Evolutionary conservation across 2,797 vertebrate species (phyloP).

Genomic region (Columba guinea): DNA sequence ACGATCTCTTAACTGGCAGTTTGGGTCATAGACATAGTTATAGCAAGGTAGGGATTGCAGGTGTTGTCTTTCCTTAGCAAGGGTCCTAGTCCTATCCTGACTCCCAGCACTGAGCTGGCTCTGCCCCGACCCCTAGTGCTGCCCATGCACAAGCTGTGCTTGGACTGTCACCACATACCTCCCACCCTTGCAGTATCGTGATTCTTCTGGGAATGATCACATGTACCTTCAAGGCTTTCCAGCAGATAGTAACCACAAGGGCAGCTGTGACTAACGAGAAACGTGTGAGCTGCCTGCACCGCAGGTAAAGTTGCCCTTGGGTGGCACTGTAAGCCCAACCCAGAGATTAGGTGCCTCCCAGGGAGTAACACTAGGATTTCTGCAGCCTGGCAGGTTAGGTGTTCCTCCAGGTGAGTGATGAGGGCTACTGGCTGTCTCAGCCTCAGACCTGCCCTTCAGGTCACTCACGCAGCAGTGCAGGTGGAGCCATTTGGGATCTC

Average conservation of each 20-base stretch:
- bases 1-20: neutral
- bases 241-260: neutral
- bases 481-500: neutral
- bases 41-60: neutral
- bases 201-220: neutral
- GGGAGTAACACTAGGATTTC: neutral
- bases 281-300: neutral
- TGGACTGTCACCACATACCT: neutral
- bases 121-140: neutral
- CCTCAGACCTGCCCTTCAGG: neutral
- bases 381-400: neutral
- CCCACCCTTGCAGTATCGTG: rapidly evolving
- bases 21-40: neutral
- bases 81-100: neutral
- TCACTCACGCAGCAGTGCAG: rapidly evolving
- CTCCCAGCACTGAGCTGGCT: too few species aligned
- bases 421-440: neutral
- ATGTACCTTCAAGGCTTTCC: neutral
- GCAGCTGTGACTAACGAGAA: neutral
- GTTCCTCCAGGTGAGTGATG: neutral
- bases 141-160: rapidly evolving
- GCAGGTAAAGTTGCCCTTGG: neutral
- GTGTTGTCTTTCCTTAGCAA: neutral
- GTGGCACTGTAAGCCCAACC: neutral
- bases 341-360: neutral